Percentiles rank a stretch among this genome's conserved stretches.
Evolutionary conservation across 1,140 invertebrate species (phyloP).

Genomic region (Formica exsecta): DNA sequence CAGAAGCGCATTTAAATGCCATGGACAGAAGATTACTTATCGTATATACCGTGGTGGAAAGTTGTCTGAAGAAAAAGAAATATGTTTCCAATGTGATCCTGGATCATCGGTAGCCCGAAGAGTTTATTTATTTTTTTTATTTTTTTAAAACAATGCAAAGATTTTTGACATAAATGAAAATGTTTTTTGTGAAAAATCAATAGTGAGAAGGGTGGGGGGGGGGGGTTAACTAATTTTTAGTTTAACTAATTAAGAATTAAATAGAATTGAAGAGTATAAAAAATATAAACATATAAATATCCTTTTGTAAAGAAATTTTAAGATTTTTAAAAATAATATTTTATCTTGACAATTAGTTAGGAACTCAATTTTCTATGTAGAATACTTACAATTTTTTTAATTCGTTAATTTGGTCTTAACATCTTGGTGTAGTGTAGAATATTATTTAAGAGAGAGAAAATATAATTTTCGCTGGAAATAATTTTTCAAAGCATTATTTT

Average conservation of each 20-base stretch:
- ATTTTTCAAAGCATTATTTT: not conserved
- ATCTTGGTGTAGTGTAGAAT: no score
- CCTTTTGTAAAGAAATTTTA: no score
- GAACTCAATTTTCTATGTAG: no score
- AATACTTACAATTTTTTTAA: no score
- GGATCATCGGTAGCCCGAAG: constrained; percentile 71
- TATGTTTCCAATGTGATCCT: constrained; percentile 82
- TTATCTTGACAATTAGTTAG: no score
- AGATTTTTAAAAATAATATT: no score
- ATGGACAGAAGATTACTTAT: constrained; percentile 92
- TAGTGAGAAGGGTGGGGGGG: not conserved
- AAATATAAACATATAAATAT: no score
- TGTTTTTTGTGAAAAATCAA: constrained; percentile 28
- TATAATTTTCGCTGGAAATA: not conserved
- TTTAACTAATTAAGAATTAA: not conserved
- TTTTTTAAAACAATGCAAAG: not conserved
- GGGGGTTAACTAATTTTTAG: constrained; percentile 3
- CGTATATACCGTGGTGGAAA: constrained; percentile 91
- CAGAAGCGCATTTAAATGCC: constrained; percentile 91
- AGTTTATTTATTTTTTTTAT: constrained; percentile 18
- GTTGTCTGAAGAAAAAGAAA: constrained; percentile 88
- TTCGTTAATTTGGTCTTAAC: no score
- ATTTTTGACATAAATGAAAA: constrained; percentile 14
- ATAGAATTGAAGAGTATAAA: no score
- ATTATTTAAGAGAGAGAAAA: no score